Evolutionary conservation across 2,888 invertebrate genomes (phyloP).

Genomic region (Drosophila neotestacea): DNA sequence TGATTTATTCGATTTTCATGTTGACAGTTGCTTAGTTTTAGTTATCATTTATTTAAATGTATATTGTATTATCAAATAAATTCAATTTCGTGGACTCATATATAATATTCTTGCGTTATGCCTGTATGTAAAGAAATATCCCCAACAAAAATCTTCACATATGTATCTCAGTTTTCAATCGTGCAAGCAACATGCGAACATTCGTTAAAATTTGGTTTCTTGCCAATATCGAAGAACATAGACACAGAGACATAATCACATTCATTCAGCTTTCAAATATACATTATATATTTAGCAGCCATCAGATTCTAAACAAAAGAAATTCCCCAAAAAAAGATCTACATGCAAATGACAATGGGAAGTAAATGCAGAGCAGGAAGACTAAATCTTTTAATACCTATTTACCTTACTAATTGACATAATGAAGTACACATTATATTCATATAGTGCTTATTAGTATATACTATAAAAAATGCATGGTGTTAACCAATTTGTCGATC

Average conservation of each 20-base stretch:
- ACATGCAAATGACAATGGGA: conserved; percentile 12
- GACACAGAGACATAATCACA: conserved; percentile 31
- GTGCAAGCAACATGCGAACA: conserved; percentile 12
- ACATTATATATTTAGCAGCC: conserved; percentile 21
- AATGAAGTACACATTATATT: not conserved
- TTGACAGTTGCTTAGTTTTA: conserved; percentile 4
- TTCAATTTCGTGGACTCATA: not conserved
- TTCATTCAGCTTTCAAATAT: conserved; percentile 54
- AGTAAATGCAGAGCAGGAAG: conserved; percentile 42
- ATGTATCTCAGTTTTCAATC: conserved; percentile 2
- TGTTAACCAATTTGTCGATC: conserved; percentile 43
- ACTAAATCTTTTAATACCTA: conserved; percentile 6
- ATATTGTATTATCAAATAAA: not conserved
- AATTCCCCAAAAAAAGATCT: conserved; percentile 6
- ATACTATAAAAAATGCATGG: conserved; percentile 23
- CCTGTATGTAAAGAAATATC: not conserved
- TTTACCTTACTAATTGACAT: conserved; percentile 47
- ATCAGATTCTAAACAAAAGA: conserved; percentile 30
- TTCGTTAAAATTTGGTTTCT: conserved; percentile 44
- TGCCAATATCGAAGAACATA: conserved; percentile 44
- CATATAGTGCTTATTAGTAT: not conserved
- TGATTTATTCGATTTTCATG: conserved; percentile 10
- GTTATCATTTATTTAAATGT: not conserved
- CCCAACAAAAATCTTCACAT: not conserved
- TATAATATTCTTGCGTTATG: not conserved